Percentiles rank a stretch among this genome's conserved stretches.
phyloP scores from a whole-genome alignment of 2,797 vertebrate genomes.

The Sebastes itinus region DNA sequence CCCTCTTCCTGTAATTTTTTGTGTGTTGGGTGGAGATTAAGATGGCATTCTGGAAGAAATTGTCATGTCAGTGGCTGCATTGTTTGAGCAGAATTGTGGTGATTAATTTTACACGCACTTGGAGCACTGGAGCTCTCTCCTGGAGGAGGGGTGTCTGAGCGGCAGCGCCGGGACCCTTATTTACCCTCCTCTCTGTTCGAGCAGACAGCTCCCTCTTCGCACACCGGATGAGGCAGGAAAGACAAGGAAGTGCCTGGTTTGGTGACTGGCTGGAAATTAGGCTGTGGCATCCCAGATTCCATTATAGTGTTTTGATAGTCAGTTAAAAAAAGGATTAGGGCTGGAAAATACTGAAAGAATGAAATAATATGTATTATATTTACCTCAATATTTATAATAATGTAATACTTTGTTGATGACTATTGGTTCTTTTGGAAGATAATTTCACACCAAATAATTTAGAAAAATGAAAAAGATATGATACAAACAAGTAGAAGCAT shows the following conservation, averaged over 20 bases:
- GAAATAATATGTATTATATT: background rate
- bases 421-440: background rate
- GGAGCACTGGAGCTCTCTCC: slow-evolving; percentile 67
- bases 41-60: slow-evolving; percentile 84
- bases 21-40: slow-evolving; percentile 84
- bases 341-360: background rate
- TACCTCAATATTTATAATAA: background rate
- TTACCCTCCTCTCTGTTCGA: slow-evolving; percentile 47
- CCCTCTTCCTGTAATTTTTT: slow-evolving; percentile 76
- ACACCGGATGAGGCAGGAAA: slow-evolving; percentile 18
- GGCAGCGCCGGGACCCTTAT: slow-evolving; percentile 52
- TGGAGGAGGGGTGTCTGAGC: slow-evolving; percentile 68
- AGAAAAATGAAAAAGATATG: background rate
- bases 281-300: slow-evolving; percentile 3
- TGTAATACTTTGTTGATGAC: background rate
- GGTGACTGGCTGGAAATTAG: slow-evolving; percentile 21
- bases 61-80: slow-evolving; percentile 83
- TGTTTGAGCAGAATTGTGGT: slow-evolving; percentile 84
- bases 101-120: slow-evolving; percentile 82
- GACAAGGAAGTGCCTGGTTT: slow-evolving; percentile 22
- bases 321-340: background rate
- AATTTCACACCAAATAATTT: background rate
- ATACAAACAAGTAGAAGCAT: background rate
- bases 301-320: slow-evolving; percentile 12
- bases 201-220: slow-evolving; percentile 23